Conservation (phyloP, 2,888 invertebrate genomes). For the Monoplex corrugatus region DNA sequence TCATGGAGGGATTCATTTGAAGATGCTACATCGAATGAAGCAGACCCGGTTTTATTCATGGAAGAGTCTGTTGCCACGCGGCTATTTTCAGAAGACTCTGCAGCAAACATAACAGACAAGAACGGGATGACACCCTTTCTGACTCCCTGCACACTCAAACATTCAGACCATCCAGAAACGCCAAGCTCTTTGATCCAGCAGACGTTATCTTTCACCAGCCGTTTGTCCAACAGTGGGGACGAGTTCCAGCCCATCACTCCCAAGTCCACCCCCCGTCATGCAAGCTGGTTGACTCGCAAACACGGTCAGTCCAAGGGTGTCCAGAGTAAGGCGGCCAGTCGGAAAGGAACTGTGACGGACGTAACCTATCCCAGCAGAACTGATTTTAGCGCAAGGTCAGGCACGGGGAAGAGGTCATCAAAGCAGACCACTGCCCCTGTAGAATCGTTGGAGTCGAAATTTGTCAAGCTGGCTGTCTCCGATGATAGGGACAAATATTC, state of each 20-base stretch:
- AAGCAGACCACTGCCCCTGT: not conserved
- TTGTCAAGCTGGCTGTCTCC: not conserved
- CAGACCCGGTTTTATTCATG: not conserved
- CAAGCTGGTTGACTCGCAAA: not conserved
- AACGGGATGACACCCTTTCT: not conserved
- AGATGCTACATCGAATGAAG: too few relatives aligned
- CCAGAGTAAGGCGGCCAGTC: not conserved
- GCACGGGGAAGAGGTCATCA: not conserved
- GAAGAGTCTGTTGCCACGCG: not conserved
- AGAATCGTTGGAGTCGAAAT: not conserved
- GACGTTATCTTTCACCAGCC: too few relatives aligned
- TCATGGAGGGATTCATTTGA: not conserved
- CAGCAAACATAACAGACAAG: not conserved
- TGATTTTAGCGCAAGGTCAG: not conserved
- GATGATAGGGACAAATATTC: not conserved
- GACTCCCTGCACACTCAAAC: not conserved
- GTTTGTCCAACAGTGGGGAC: slow-evolving; percentile 12
- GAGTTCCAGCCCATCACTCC: slow-evolving; percentile 27
- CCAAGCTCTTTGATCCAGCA: not conserved
- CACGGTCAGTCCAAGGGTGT: not conserved
- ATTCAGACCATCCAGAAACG: not conserved
- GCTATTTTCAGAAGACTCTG: not conserved
- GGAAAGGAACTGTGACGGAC: not conserved
- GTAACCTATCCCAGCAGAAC: not conserved
- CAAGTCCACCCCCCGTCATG: slow-evolving; percentile 15